Evolutionary conservation across 2,888 invertebrate genomes (phyloP), one percentile per base, ranked within the genome.

Genomic region (Epicampocera succincta): DNA sequence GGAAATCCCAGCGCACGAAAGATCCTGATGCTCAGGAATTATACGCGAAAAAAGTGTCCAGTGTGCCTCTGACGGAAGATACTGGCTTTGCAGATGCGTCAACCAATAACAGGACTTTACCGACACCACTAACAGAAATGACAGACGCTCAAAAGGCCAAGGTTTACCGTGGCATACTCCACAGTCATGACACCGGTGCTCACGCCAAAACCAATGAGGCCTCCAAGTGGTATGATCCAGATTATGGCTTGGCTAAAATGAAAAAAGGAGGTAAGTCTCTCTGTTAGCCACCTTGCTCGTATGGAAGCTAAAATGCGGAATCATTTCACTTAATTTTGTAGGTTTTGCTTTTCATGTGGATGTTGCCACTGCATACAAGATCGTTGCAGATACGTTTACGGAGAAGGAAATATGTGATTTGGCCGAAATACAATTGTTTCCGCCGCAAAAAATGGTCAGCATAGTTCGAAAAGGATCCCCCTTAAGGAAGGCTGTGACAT

Each of bases 331-430:
- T 48, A 0, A 12, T 46, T 46, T 46, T 3, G 19, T 48, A 90
- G 94, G 93, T 2, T 95, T 93, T 86, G 95, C 95, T 0, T 95
- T 94, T 88, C 94, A 95, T 86, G 92, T 94, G 4, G 95, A 95
- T 88, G 93, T 93, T 0, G 93, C 93, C 0, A 92, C 93, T 0
- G 95, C 94, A 1, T 95, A 95, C 88, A 93, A 94, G 81, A 93
- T 95, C 25, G 94, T 95, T 87, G 92, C 92, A 65, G 92, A 92
- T 25, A 93, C 93, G 0, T 95, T 94, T 86, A 92, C 91, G 0
- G 94, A 95, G 86, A 91, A 93, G 60, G 93, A 94, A 87, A 93
- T 95, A 69, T 95, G 95, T 84, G 95, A 95, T 80, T 90, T 94
- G 1, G 92, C 93, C 0, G 94, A 95, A 88, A 92, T 95, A 11